These are phyloP conservation scores for Casuarius casuarius DNA, from an alignment of 2,113 vertebrate genomes.

Conservation along the genomic window DNA sequence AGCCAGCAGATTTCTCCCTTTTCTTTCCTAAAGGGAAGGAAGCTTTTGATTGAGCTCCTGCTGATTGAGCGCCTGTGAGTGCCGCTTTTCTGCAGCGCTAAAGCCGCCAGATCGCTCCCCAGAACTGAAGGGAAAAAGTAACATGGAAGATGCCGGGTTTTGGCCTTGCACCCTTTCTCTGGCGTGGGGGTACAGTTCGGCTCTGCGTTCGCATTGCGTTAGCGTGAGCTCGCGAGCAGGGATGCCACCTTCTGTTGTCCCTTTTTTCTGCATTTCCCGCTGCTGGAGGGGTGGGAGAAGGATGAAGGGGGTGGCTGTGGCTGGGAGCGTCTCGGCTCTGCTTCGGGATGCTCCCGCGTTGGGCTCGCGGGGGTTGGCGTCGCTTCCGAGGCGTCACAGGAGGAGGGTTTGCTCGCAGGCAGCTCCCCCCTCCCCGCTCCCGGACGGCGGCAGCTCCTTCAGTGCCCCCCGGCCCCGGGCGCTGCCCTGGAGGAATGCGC, in stretches of 20 bases:
- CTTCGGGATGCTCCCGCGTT: too few species aligned
- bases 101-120: not conserved
- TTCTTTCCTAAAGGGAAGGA: conserved; percentile 27
- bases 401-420: not conserved
- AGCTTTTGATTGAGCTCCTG: conserved; percentile 39
- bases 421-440: not conserved
- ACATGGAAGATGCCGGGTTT: accelerated
- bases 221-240: not conserved
- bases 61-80: too few species aligned
- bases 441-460: not conserved
- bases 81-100: not conserved
- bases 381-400: too few species aligned
- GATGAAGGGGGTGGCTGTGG: not conserved
- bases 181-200: not conserved
- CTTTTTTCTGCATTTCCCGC: not conserved
- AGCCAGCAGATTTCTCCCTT: conserved; percentile 25
- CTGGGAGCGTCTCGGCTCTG: too few species aligned
- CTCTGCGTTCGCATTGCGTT: not conserved
- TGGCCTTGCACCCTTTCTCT: not conserved
- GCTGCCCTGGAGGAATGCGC: not conserved
- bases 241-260: accelerated
- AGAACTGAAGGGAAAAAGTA: not conserved
- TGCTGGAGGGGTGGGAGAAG: too few species aligned
- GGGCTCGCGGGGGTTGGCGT: too few species aligned
- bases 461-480: too few species aligned